Conservation (phyloP, 2,888 invertebrate species). For the Pachycephus smyrnensis region DNA sequence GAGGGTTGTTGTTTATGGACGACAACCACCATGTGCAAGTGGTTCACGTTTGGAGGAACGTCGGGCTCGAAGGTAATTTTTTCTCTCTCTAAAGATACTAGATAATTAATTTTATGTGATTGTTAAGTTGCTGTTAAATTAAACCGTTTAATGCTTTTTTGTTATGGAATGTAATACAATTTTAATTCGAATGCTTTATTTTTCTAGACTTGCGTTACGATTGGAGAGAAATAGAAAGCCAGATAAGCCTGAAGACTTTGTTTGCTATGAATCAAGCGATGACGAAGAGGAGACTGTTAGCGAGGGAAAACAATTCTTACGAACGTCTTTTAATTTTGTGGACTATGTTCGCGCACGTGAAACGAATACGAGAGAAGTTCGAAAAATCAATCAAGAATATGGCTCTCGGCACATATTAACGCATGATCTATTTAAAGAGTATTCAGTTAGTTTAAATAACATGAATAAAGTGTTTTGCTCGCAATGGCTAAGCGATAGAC, state of each 20-base stretch:
- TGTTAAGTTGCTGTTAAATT: not conserved
- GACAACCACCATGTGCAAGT: constrained; percentile 82
- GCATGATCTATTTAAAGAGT: constrained; percentile 89
- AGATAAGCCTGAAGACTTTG: constrained; percentile 91
- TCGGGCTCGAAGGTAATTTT: constrained; percentile 73
- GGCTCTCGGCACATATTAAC: constrained; percentile 90
- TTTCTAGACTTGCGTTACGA: constrained; percentile 60
- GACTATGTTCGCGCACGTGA: constrained; percentile 87
- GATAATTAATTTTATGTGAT: not conserved
- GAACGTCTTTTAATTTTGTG: constrained; percentile 87
- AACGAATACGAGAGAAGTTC: constrained; percentile 77
- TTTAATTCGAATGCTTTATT: constrained; percentile 11
- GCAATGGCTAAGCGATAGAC: constrained; percentile 94
- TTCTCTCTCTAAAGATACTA: constrained; percentile 47
- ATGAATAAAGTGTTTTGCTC: constrained; percentile 96
- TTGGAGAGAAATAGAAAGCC: constrained; percentile 83
- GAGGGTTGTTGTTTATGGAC: constrained; percentile 78
- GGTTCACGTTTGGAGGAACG: constrained; percentile 80
- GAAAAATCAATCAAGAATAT: constrained; percentile 81
- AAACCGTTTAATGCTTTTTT: not conserved
- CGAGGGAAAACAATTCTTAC: constrained; percentile 78
- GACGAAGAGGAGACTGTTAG: constrained; percentile 85
- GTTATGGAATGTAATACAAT: not conserved
- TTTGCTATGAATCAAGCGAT: constrained; percentile 89
- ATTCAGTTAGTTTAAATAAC: constrained; percentile 83